A percentile compares a stretch with the other conserved stretches of the same genome.
Conservation (phyloP, 2,113 vertebrate genomes). For the Onychostruthus taczanowskii region DNA sequence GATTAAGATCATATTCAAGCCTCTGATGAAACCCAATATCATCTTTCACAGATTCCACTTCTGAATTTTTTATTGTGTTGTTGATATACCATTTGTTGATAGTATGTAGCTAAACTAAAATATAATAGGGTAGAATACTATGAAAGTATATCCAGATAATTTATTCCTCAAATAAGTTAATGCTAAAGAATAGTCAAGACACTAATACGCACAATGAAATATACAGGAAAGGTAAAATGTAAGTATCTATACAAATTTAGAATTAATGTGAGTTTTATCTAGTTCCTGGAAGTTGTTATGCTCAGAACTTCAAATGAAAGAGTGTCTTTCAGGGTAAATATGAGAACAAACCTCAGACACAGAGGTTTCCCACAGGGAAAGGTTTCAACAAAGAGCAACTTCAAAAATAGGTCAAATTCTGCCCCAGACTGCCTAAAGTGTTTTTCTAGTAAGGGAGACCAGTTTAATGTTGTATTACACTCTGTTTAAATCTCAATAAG, state of each 20-base stretch:
- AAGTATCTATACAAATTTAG: not conserved
- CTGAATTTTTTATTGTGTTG: conserved; percentile 29
- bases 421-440: not conserved
- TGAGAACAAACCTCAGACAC: not conserved
- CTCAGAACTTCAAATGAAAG: not conserved
- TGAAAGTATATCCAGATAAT: not conserved
- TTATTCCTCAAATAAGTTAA: conserved; percentile 1
- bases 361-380: not conserved
- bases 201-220: not conserved
- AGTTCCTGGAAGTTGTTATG: not conserved
- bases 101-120: conserved; percentile 1
- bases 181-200: not conserved
- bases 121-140: not conserved
- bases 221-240: not conserved
- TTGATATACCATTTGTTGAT: conserved; percentile 37
- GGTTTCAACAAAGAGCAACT: not conserved
- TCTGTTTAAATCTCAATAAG: not conserved
- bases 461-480: not conserved
- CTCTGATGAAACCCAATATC: conserved; percentile 45
- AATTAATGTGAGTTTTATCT: not conserved
- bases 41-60: conserved; percentile 49
- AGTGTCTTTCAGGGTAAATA: not conserved
- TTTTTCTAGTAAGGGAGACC: not conserved
- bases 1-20: conserved; percentile 66
- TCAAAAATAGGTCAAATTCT: not conserved